Base-by-base conservation (phyloP, 2,113 vertebrate species). In the Periophthalmus modestus region DNA sequence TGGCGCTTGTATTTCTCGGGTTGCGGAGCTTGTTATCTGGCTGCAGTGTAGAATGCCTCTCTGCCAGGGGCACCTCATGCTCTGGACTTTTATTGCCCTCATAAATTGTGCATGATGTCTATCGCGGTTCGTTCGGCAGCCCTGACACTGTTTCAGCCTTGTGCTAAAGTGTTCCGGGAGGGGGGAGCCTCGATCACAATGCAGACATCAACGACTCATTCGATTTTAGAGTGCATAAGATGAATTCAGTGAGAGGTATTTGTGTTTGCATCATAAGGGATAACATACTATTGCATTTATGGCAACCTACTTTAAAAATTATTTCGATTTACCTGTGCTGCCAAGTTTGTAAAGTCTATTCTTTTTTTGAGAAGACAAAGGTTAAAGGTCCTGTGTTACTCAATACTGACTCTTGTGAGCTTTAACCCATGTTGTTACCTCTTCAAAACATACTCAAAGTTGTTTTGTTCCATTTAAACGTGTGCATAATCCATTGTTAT, bases 51-150 rank as follows among this genome's bases (percentile, higher is more conserved):
- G 62, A 72, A 76, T 36, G 76, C 74, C 73, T 57, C 62, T 71
- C 76, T 54, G 78, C 77, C 79, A 75, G 14, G 57, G 68, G 80
- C 72, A 34, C 48, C 76, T 77, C 76, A 65, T 66, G 23, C 59
- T 33, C 3, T 80, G 78, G 59, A 68, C 28, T 75, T 88, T 87
- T 85, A 85, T 83, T 86, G 76, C 85, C 74, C 75, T 83, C 82
- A 89, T 89, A 82, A 89, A 88, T 86, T 82, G 76, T 76, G 82
- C 82, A 87, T 85, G 82, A 83, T 79, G 78, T 75, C 76, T 80
- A 82, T 87, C 77, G 77, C 47, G 39, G 69, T 59, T 52, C 52
- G 36, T 65, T 71, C 68, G 61, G 66, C 69, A 16, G 52, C 71
- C 67, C 73, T 55, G 72, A 77, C 57, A 33, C 62, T 58, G 73